Conservation (phyloP, 2,797 vertebrate species). For the Anas acuta region DNA sequence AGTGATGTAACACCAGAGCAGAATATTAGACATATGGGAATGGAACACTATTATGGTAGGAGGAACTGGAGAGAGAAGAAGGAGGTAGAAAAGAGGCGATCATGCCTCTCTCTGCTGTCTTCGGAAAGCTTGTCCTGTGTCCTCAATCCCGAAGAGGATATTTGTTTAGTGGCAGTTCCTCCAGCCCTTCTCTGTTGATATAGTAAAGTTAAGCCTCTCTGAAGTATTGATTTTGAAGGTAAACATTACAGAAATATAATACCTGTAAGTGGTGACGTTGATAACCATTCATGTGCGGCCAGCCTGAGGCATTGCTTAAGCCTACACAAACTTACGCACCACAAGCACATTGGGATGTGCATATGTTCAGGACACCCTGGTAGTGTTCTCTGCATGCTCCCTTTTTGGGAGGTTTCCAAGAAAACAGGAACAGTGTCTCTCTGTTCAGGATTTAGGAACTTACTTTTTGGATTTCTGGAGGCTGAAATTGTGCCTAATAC, state of each 20-base stretch:
- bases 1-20: not conserved
- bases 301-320: not conserved
- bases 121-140: not conserved
- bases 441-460: not conserved
- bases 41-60: not conserved
- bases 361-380: not conserved
- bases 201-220: not conserved
- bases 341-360: not conserved
- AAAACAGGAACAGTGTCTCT: not conserved
- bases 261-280: not conserved
- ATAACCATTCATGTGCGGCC: not conserved
- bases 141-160: not conserved
- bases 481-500: not conserved
- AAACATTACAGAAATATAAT: not conserved
- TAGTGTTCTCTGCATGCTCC: not conserved
- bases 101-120: not conserved
- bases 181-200: not conserved
- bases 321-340: not conserved
- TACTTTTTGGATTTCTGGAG: not conserved
- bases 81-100: not conserved
- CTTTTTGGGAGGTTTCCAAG: not conserved
- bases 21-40: not conserved
- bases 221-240: not conserved
- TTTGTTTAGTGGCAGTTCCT: conserved; percentile 9
- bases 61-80: not conserved